These are phyloP conservation scores for Clinocottus analis DNA, from an alignment of 2,113 vertebrate genomes.

Conservation along the genomic window DNA sequence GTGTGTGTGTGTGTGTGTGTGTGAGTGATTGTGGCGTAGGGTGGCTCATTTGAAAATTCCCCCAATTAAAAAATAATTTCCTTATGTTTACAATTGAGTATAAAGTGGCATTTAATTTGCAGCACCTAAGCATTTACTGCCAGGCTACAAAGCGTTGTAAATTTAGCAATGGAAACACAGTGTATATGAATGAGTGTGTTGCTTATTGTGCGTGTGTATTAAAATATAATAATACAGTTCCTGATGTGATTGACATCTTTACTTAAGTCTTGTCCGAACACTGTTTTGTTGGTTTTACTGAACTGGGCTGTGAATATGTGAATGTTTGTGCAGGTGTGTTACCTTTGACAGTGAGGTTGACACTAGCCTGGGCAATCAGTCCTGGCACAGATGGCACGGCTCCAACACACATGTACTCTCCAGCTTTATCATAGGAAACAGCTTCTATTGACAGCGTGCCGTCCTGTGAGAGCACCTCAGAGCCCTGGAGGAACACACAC, in stretches of 20 bases:
- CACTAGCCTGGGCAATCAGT: constrained; percentile 68
- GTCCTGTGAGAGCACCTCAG: constrained; percentile 65
- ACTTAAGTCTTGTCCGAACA: background rate
- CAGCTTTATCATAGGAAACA: constrained; percentile 73
- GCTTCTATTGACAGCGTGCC: constrained; percentile 70
- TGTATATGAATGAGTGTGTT: background rate
- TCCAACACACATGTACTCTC: constrained; percentile 86
- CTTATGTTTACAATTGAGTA: background rate
- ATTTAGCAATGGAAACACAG: background rate
- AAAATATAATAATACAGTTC: background rate
- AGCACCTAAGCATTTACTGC: background rate
- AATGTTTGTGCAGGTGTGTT: constrained; percentile 11
- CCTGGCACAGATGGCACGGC: constrained; percentile 81
- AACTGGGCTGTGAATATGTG: background rate
- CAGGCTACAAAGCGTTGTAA: background rate
- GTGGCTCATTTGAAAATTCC: no score
- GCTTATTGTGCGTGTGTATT: background rate
- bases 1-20: no score
- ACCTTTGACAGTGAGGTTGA: constrained; percentile 87
- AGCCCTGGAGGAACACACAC: constrained; percentile 72
- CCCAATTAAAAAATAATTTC: no score
- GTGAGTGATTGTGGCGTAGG: no score
- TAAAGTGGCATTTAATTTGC: background rate
- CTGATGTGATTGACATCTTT: background rate
- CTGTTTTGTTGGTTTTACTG: background rate